Evolutionary conservation across 92 coral and sea anemone genomes (phyloP), one percentile per base, ranked within the genome.

Genomic region (Hydrozoanthus gracilis): DNA sequence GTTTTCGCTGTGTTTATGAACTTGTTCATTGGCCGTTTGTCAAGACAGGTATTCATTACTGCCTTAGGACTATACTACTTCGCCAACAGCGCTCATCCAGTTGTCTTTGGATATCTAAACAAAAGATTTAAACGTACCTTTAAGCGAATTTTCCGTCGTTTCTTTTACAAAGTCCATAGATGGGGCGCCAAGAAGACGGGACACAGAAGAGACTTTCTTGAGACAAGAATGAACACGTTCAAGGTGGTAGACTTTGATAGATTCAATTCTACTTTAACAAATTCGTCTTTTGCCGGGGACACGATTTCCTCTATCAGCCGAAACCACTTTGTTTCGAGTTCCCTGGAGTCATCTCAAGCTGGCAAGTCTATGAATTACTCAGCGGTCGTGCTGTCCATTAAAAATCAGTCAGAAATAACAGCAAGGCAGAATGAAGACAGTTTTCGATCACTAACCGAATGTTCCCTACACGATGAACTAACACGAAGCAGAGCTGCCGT

Each of bases 31-130:
- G 98, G 95, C 47, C 84, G 86, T 84, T 87, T 87, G 78, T 44
- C 89, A 46, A 82, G 86, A 70, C 87, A 79, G 54, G 86, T 82
- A 13, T 75, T 88, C 51, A 78, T 90, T 50, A 87, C 83, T 13
- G 84, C 93, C 5, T 7, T 77, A 47, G 88, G 88, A 15, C 55
- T 88, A 11, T 86, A 87, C 70, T 89, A 93, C 54, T 86, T 91
- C 66, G 91, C 88, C 16, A 82, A 88, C 64, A 51, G 86, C 1
- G 76, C 93, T 5, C 88, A 94, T 44, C 87, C 94, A 44, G 83
- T 92, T 64, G 69, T 94, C 10, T 90, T 88, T 60, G 98, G 98
- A 13, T 94, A 92, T 71, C 76, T 92, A 16, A 94, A 94, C 76
- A 92, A 89, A 52, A 60, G 90, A 56, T 86, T 94, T 67, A 94